Evolutionary conservation across 2,797 vertebrate genomes (phyloP).

Genomic region (Anabacerthia variegaticeps): DNA sequence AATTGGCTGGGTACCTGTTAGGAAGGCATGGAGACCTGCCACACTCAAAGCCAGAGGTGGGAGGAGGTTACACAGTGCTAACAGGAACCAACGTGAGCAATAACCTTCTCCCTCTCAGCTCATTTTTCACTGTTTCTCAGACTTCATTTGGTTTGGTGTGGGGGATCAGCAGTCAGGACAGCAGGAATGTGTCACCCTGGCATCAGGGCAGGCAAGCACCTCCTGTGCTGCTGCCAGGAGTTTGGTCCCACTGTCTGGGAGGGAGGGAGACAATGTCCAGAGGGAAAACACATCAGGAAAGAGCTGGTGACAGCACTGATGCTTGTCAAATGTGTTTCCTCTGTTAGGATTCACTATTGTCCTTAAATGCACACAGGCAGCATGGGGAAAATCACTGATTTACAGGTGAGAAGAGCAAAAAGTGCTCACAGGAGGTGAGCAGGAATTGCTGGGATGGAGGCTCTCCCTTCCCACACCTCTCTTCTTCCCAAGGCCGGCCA

Average conservation of each 20-base stretch:
- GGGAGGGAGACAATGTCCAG: not conserved
- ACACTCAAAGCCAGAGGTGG: not conserved
- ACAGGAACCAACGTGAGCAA: not conserved
- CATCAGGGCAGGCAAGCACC: fast-evolving
- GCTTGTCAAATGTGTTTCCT: fast-evolving
- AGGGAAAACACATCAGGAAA: fast-evolving
- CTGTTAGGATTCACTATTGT: fast-evolving
- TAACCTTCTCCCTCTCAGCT: not conserved
- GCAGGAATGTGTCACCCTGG: fast-evolving
- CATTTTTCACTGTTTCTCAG: not conserved
- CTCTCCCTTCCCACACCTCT: not conserved
- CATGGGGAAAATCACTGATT: not conserved
- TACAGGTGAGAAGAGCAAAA: not conserved
- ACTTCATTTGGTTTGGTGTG: not conserved
- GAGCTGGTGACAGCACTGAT: not conserved
- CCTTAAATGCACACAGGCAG: not conserved
- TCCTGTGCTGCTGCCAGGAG: fast-evolving
- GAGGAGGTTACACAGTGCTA: not conserved
- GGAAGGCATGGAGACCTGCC: not conserved
- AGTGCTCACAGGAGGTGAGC: not conserved
- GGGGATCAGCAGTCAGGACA: not conserved
- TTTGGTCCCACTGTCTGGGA: not conserved
- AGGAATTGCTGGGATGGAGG: not conserved
- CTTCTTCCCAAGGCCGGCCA: not conserved
- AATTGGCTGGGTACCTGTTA: not conserved